Percentiles rank a stretch among this genome's conserved stretches.
Conservation (phyloP, 1,140 invertebrate genomes). For the Drosophila arawakana region DNA sequence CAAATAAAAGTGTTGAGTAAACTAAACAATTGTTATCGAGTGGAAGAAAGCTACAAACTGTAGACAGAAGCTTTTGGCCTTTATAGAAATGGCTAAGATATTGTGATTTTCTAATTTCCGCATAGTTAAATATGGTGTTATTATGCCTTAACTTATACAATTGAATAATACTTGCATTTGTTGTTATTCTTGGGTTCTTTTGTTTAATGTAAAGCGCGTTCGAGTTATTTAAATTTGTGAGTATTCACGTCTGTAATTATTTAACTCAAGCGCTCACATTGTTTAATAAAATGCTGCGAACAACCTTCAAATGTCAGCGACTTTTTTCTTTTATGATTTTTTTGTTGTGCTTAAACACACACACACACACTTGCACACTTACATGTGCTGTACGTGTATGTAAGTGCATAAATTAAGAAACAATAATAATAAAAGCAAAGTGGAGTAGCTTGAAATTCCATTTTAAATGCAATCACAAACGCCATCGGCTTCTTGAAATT, state of each 20-base stretch:
- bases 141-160: background rate
- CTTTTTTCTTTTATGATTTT: slow-evolving; percentile 64
- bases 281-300: slow-evolving; percentile 58
- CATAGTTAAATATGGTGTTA: slow-evolving; percentile 2
- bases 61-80: background rate
- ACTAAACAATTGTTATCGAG: background rate
- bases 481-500: slow-evolving; percentile 35
- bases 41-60: background rate
- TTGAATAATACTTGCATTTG: background rate
- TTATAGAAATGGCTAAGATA: background rate
- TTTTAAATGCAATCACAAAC: slow-evolving; percentile 53
- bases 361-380: slow-evolving; percentile 25
- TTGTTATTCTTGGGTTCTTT: background rate
- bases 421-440: slow-evolving; percentile 44
- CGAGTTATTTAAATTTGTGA: slow-evolving; percentile 11
- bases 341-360: slow-evolving; percentile 42
- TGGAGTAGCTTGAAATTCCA: slow-evolving; percentile 59
- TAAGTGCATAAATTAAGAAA: slow-evolving; percentile 65
- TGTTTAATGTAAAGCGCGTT: slow-evolving; percentile 3
- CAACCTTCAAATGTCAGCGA: slow-evolving; percentile 79
- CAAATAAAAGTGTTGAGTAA: background rate
- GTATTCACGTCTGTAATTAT: slow-evolving; percentile 29
- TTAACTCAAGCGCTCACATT: slow-evolving; percentile 39
- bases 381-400: slow-evolving; percentile 21
- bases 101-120: background rate